Conservation (phyloP, 2,797 vertebrate species). For the Pampus argenteus region DNA sequence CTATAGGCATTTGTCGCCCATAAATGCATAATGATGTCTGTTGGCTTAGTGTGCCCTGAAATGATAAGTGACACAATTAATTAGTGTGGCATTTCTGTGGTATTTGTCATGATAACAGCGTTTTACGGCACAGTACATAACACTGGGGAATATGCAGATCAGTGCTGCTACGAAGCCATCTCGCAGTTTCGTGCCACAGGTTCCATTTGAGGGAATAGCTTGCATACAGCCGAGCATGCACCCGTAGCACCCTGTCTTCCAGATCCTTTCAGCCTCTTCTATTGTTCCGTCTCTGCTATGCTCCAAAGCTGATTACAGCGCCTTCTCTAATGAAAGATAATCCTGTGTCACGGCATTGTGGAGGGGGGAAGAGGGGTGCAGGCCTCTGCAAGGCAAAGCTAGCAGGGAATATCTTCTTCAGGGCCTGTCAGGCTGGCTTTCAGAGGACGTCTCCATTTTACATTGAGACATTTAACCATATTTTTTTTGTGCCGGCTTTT, state of each 20-base stretch:
- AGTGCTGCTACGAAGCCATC: slow-evolving; percentile 16
- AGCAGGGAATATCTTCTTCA: slow-evolving; percentile 77
- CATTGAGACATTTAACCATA: slow-evolving; percentile 8
- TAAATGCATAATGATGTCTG: not conserved
- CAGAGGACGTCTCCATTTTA: slow-evolving; percentile 52
- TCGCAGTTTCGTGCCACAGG: slow-evolving; percentile 33
- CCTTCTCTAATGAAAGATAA: slow-evolving; percentile 84
- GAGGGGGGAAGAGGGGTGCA: slow-evolving; percentile 27
- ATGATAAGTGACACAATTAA: slow-evolving; percentile 21
- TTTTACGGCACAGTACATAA: not conserved
- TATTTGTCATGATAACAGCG: slow-evolving; percentile 9
- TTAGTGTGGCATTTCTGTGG: slow-evolving; percentile 19
- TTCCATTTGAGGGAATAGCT: slow-evolving; percentile 39
- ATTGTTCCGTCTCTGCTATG: slow-evolving; percentile 77
- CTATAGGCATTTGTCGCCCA: not conserved
- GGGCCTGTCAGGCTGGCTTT: slow-evolving; percentile 71
- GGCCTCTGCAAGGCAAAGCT: slow-evolving; percentile 63
- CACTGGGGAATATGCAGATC: slow-evolving; percentile 7
- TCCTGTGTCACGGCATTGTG: slow-evolving; percentile 81
- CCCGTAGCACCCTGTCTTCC: slow-evolving; percentile 65
- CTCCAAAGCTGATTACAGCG: slow-evolving; percentile 83
- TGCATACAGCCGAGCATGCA: slow-evolving; percentile 42
- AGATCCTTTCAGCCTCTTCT: slow-evolving; percentile 72
- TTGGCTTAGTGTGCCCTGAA: not conserved
- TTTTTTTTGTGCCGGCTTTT: slow-evolving; percentile 16